Percentiles rank a stretch among this genome's conserved stretches.
phyloP scores from a whole-genome alignment of 2,113 vertebrate genomes.

The human (Homo sapiens) region DNA sequence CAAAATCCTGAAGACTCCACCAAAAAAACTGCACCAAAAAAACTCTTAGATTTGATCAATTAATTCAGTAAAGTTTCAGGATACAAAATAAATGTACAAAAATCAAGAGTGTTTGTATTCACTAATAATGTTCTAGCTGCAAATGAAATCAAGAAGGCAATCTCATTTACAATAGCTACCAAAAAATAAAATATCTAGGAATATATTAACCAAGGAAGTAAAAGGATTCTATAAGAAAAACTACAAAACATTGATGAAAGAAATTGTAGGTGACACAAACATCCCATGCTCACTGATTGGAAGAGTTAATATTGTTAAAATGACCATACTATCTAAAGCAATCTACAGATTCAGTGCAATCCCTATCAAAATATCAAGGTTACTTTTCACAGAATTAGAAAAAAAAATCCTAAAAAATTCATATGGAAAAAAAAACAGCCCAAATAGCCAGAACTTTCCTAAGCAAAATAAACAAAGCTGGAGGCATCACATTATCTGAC shows the following conservation, averaged over 20 bases:
- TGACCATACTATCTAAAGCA: no score
- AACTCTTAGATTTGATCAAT: not conserved
- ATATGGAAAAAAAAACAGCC: no score
- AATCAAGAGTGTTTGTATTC: not conserved
- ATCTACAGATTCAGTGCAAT: no score
- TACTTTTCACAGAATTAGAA: no score
- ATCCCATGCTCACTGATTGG: no score
- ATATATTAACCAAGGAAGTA: not conserved
- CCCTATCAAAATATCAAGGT: no score
- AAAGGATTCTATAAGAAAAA: not conserved
- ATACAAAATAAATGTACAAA: not conserved
- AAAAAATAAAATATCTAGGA: not conserved
- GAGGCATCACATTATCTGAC: no score
- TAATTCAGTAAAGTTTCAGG: not conserved
- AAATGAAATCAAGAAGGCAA: not conserved
- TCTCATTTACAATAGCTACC: not conserved
- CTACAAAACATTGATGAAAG: not conserved
- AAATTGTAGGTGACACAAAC: not conserved
- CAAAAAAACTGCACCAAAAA: not conserved
- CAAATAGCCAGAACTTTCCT: no score
- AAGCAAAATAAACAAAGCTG: no score
- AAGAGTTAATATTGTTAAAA: no score
- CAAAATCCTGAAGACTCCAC: not conserved
- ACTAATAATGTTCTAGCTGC: not conserved
- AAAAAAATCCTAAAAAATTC: no score